phyloP scores from a whole-genome alignment of 2,113 vertebrate genomes.

The Oceanodroma tethys region DNA sequence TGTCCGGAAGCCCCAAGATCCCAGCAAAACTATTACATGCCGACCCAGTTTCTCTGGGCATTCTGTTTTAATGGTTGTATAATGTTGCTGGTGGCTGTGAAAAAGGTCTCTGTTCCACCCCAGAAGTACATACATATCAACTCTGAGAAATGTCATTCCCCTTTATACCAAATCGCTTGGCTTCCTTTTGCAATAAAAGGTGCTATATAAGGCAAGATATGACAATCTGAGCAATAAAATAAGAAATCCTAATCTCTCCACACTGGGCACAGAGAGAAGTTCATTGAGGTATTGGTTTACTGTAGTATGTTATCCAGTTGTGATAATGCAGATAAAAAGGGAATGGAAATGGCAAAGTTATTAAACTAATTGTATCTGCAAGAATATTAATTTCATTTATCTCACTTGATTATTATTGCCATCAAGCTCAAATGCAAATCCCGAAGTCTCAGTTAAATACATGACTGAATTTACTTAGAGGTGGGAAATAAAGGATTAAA shows the following conservation, averaged over 20 bases:
- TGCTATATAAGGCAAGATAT: not conserved
- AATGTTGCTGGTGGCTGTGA: not conserved
- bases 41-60: not conserved
- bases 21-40: not conserved
- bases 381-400: constrained; percentile 65
- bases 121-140: not conserved
- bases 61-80: not conserved
- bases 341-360: constrained; percentile 40
- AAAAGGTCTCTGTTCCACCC: not conserved
- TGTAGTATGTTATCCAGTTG: not conserved
- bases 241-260: constrained; percentile 22
- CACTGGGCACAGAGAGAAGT: not conserved
- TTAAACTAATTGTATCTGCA: constrained; percentile 57
- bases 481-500: constrained; percentile 7
- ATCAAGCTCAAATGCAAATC: constrained; percentile 41
- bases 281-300: constrained; percentile 3
- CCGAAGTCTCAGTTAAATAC: constrained; percentile 9
- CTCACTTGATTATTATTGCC: constrained; percentile 35
- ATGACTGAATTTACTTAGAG: constrained; percentile 3
- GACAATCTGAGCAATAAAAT: constrained; percentile 43
- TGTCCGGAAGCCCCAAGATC: not conserved
- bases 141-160: not conserved
- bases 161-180: not conserved
- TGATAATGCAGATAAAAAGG: constrained; percentile 44
- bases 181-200: constrained; percentile 27